These are phyloP conservation scores for Andrena flavipes DNA, from an alignment of 2,888 invertebrate species.

Conservation along the genomic window DNA sequence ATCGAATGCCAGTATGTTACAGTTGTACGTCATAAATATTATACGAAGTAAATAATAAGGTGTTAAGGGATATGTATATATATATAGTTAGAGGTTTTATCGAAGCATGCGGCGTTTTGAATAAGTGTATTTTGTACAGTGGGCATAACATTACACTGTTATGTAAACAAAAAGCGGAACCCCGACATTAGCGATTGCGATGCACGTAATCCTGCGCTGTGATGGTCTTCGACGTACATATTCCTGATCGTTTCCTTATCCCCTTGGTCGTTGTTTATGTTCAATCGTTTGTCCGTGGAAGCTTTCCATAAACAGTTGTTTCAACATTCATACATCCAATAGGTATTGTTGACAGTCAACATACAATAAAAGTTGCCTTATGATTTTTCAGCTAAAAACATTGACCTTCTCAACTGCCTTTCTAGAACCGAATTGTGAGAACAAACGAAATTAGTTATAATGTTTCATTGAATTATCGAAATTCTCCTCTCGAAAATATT, in stretches of 20 bases:
- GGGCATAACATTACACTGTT: constrained; percentile 35
- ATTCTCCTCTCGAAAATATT: background rate
- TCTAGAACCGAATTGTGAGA: constrained; percentile 12
- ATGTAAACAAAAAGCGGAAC: constrained; percentile 56
- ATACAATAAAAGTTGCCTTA: background rate
- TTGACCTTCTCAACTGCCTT: background rate
- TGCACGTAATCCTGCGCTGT: constrained; percentile 16
- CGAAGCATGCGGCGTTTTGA: background rate
- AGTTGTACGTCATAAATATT: background rate
- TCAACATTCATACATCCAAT: background rate
- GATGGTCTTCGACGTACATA: background rate
- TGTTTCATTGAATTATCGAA: constrained; percentile 10
- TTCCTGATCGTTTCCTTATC: background rate
- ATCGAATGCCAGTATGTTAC: background rate
- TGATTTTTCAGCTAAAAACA: background rate
- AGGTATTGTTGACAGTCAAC: background rate
- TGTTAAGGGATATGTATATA: background rate
- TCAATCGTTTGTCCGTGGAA: background rate
- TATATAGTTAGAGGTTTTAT: background rate
- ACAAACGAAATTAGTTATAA: background rate
- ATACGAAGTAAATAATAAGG: background rate
- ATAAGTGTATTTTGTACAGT: background rate
- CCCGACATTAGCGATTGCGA: constrained; percentile 24
- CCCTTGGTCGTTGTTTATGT: background rate
- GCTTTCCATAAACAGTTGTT: too few species aligned